These are phyloP conservation scores for Oryctolagus cuniculus DNA, from an alignment of 2,113 vertebrate species.

Conservation along the genomic window mOryCun1.1 NC_091439.1:70659501-70660000, in stretches of 20 bases:
- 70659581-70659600: not conserved
- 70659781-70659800: not conserved
- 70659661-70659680: not conserved
- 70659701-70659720: not conserved
- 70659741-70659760: not conserved
- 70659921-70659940: not conserved
- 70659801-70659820: not conserved
- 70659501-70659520: not conserved
- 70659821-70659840: not conserved
- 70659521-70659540: not conserved
- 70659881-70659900: not conserved
- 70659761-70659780: not conserved
- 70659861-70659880: not conserved
- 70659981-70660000: no score
- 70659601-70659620: not conserved
- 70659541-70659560: not conserved
- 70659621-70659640: not conserved
- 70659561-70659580: not conserved
- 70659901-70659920: not conserved
- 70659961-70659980: not conserved
- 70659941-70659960: not conserved
- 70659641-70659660: not conserved
- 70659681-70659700: not conserved
- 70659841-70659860: not conserved
- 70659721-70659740: not conserved